Conservation (phyloP, 2,113 vertebrate species). For the Mugil cephalus region DNA sequence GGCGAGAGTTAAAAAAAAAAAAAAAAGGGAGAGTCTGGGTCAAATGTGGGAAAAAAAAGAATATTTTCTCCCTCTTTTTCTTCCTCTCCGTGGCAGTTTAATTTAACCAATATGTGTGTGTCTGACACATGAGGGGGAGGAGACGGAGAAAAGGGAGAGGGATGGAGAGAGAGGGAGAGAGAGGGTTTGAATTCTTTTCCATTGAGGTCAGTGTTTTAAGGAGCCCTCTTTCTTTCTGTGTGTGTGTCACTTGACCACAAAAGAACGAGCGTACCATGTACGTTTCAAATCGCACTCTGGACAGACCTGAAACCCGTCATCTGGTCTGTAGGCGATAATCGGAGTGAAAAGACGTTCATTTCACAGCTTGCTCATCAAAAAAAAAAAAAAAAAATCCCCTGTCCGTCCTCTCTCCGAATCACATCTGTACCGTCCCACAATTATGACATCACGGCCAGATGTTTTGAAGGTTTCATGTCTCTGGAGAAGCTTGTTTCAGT, state of each 20-base stretch:
- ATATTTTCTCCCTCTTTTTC: conserved; percentile 26
- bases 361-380: too few relatives aligned
- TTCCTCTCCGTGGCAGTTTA: conserved; percentile 69
- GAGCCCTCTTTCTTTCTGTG: conserved; percentile 12
- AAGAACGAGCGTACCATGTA: background rate
- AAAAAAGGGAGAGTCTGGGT: conserved; percentile 36
- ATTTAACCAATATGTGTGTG: conserved; percentile 76
- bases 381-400: too few relatives aligned
- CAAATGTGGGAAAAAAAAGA: conserved; percentile 61
- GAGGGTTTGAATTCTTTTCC: conserved; percentile 76
- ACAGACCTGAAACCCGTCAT: background rate
- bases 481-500: background rate
- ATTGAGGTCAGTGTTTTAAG: conserved; percentile 73
- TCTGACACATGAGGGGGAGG: conserved; percentile 70
- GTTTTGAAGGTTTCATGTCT: background rate
- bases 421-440: background rate
- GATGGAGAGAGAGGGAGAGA: conserved; percentile 28
- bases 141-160: conserved; percentile 32
- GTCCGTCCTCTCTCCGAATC: background rate
- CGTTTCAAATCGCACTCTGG: background rate
- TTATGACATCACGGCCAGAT: conserved; percentile 55
- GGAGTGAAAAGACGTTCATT: too few relatives aligned
- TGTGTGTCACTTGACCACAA: background rate
- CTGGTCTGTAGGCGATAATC: background rate
- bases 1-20: conserved; percentile 10